Conservation (phyloP, 2,113 vertebrate genomes). For the Cyprinodon brontotheroides region DNA sequence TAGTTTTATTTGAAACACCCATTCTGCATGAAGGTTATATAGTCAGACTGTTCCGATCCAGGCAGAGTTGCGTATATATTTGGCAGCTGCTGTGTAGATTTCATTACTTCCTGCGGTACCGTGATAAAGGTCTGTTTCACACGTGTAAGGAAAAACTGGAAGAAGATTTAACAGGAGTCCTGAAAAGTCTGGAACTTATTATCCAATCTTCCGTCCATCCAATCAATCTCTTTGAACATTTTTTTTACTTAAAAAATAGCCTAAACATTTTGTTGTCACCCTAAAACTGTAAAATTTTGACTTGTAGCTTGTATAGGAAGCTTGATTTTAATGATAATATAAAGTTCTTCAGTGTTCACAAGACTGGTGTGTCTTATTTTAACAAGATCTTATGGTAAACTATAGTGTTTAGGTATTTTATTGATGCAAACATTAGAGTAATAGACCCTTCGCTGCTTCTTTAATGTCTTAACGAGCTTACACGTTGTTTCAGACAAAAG, state of each 20-base stretch:
- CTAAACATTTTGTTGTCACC: neutral
- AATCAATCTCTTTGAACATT: neutral
- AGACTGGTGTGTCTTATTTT: neutral
- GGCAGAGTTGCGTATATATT: slow-evolving; percentile 14
- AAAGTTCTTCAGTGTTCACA: neutral
- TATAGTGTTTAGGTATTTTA: slow-evolving; percentile 6
- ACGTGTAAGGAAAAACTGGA: slow-evolving; percentile 6
- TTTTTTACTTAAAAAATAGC: neutral
- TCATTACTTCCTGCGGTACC: slow-evolving; percentile 20
- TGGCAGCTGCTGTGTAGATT: slow-evolving; percentile 13
- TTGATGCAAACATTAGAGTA: slow-evolving; percentile 1
- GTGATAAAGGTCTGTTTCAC: slow-evolving; percentile 10
- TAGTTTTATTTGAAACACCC: neutral
- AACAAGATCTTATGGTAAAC: slow-evolving; percentile 6
- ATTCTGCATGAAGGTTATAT: slow-evolving; percentile 6
- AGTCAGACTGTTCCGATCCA: slow-evolving; percentile 9
- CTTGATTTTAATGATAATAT: neutral
- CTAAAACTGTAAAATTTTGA: neutral
- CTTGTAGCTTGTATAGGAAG: neutral
- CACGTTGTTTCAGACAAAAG: slow-evolving; percentile 86
- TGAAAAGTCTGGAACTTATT: slow-evolving; percentile 2
- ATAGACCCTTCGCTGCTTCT: slow-evolving; percentile 1
- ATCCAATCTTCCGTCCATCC: neutral
- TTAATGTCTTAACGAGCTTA: neutral
- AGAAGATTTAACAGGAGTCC: neutral